Percentiles rank a stretch among this genome's conserved stretches.
Conservation (phyloP, 2,113 vertebrate genomes). For the Xenus cinereus region DNA sequence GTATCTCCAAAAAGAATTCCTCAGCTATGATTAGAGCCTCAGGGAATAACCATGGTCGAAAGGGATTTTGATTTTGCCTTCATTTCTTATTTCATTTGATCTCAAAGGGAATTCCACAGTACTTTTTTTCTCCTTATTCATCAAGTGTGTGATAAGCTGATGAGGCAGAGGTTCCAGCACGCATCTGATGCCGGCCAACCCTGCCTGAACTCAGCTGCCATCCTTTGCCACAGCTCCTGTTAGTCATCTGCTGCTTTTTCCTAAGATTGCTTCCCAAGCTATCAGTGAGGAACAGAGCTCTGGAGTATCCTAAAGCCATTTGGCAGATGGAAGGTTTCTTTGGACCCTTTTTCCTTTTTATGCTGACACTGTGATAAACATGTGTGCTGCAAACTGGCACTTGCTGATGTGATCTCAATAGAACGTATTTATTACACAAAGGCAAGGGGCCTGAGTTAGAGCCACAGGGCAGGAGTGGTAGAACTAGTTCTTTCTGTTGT, state of each 20-base stretch:
- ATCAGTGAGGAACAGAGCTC: neutral
- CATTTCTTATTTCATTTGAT: neutral
- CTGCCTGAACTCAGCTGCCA: neutral
- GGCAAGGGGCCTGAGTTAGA: neutral
- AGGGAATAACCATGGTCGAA: neutral
- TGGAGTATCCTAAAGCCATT: neutral
- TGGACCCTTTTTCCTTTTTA: neutral
- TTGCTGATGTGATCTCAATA: neutral
- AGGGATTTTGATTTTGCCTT: neutral
- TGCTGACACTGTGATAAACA: neutral
- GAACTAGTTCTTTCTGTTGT: neutral
- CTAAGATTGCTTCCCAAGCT: neutral
- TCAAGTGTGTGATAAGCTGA: neutral
- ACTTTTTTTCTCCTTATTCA: neutral
- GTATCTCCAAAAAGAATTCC: neutral
- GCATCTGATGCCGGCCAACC: neutral
- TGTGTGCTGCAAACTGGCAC: neutral
- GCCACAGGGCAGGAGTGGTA: neutral
- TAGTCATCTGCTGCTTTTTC: conserved; percentile 20
- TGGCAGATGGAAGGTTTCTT: conserved; percentile 9
- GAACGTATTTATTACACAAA: neutral
- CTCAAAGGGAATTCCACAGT: neutral
- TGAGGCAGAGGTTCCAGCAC: neutral
- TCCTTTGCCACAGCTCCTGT: neutral
- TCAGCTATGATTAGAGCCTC: neutral